phyloP scores from a whole-genome alignment of 2,113 vertebrate genomes.

The Epinephelus moara region DNA sequence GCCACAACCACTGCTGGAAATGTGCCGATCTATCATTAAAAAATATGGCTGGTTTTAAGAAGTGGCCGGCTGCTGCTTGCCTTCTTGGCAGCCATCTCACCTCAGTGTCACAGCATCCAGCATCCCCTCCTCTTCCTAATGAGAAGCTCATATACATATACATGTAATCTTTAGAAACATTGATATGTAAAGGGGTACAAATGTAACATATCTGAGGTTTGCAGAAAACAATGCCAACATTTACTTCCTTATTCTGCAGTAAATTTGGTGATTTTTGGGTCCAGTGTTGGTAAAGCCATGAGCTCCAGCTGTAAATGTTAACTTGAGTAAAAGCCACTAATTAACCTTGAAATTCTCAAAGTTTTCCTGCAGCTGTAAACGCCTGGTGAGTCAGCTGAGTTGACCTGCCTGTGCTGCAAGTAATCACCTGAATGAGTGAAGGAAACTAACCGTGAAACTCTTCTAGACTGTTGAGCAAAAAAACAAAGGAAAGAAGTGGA shows the following conservation, averaged over 20 bases:
- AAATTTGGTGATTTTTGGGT: not conserved
- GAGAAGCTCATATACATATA: too few species aligned
- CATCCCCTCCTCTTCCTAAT: too few species aligned
- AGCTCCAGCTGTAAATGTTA: slow-evolving; percentile 1
- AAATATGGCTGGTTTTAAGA: too few species aligned
- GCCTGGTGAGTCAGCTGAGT: not conserved
- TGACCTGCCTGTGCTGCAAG: slow-evolving; percentile 1
- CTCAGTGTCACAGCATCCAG: too few species aligned
- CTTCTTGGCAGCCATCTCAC: too few species aligned
- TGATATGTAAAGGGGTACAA: too few species aligned
- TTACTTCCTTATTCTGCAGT: not conserved
- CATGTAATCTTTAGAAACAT: too few species aligned
- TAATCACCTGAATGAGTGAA: slow-evolving; percentile 4
- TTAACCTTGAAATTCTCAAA: slow-evolving; percentile 56
- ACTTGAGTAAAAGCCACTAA: slow-evolving; percentile 62
- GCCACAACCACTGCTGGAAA: too few species aligned
- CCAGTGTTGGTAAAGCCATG: not conserved
- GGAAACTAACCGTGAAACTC: slow-evolving; percentile 54
- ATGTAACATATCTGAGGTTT: too few species aligned
- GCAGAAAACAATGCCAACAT: too few species aligned
- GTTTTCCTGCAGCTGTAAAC: slow-evolving; percentile 10
- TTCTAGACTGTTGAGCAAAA: not conserved
- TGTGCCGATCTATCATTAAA: too few species aligned
- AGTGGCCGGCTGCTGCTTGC: too few species aligned
- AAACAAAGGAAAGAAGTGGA: not conserved